Base-by-base conservation (phyloP, 2,113 vertebrate species). In the Baryphthengus martii region DNA sequence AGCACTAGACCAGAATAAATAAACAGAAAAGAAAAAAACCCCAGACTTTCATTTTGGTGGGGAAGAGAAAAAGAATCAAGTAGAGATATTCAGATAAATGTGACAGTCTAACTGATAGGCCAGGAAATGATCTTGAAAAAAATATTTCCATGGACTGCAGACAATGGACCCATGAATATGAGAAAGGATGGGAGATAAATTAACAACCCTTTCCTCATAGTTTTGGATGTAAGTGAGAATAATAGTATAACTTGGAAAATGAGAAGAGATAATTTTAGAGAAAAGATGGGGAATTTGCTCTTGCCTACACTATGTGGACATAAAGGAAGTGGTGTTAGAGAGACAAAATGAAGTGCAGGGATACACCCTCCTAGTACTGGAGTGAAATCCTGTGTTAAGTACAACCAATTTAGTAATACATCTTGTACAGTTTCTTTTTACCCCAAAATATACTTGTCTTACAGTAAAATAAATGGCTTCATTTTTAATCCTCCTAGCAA, bases 161-260 rank as follows among this genome's bases (percentile, higher is more conserved):
- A 26, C 26, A 67, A 29, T 7, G 35, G 31, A 49, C 5, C 8
- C 19, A 37, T 6, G 20, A 71, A 72, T 0, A 0, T 67, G 24
- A 62, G 53, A 63, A 86, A 50, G 14, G 14, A 33, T 7, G 79
- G n/a, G 10, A 77, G 7, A 72, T 56, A 5, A 62, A 81, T 40
- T 53, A 75, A 49, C 25, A 7, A 71, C 2, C 1, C 15, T 56
- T 75, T 61, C 17, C 21, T 85, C 0, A 0, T 13, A 76, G n/a
- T 65, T 88, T 26, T 91, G 49, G 14, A 63, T 63, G 21, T 47
- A 35, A 79, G 6, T 75, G 17, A 68, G 37, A 87, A 67, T 55
- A 29, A 33, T 13, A 67, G 29, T 16, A 13, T 52, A 67, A 66
- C 6, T 24, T 75, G 26, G 26, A 85, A 62, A 29, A 2, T 44